Conservation (phyloP, 2,113 vertebrate species). For the Oreochromis tanganicae region DNA sequence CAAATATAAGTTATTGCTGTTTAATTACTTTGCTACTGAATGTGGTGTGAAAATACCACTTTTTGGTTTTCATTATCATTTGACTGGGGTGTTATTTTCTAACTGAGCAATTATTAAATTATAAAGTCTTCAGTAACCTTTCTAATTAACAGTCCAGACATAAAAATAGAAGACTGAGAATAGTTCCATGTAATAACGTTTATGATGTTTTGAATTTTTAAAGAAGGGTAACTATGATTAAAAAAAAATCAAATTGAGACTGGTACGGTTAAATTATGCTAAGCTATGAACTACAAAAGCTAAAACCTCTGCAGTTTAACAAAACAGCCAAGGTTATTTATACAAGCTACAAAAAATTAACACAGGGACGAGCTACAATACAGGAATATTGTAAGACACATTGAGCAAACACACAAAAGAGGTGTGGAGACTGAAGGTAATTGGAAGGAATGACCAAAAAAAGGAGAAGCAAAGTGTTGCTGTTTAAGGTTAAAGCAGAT, state of each 20-base stretch:
- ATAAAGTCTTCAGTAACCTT: not conserved
- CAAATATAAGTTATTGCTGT: not conserved
- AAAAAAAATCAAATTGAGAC: not conserved
- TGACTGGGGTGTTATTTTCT: not conserved
- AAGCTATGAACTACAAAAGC: not conserved
- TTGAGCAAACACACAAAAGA: not conserved
- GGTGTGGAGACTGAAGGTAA: rapidly evolving
- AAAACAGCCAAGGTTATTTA: not conserved
- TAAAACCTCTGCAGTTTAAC: not conserved
- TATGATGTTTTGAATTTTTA: not conserved
- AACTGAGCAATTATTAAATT: not conserved
- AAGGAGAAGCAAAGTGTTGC: not conserved
- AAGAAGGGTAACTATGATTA: not conserved
- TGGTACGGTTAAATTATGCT: not conserved
- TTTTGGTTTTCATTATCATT: not conserved
- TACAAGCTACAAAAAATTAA: not conserved
- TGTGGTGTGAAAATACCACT: not conserved
- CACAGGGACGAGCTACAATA: rapidly evolving
- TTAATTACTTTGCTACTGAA: not conserved
- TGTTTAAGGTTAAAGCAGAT: not conserved
- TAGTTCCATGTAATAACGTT: rapidly evolving
- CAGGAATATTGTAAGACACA: not conserved
- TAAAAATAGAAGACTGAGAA: not conserved
- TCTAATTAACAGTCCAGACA: not conserved
- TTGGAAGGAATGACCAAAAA: not conserved